Base-by-base conservation (phyloP, 2,113 vertebrate genomes). In the Lepus europaeus region DNA sequence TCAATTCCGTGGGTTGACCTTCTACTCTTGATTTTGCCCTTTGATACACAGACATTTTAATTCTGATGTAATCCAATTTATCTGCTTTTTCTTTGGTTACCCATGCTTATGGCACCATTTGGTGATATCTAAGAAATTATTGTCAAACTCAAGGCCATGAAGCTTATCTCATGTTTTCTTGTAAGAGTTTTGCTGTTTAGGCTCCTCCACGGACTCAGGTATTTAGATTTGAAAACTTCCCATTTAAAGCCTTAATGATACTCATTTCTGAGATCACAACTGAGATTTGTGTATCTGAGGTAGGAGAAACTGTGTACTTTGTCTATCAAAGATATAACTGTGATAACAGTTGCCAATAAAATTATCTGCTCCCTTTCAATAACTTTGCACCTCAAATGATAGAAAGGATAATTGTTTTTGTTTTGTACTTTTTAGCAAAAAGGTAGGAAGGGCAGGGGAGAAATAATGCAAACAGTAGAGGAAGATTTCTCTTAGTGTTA, bases 231-330 rank as follows among this genome's bases (percentile, higher is more conserved):
- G 56, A 82, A 93, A 90, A 88, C 45, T 70, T 68, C 69, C 25
- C 84, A 83, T 20, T 45, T 70, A 94, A 70, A 74, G 17, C 59
- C 69, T 94, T 33, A 53, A 53, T 90, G 81, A 79, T 68, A 74
- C 17, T 87, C 51, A 22, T 56, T 3, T 63, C n/a, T 89, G 87
- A 87, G 78, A 79, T 72, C 45, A 78, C 33, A 51, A 51, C 1
- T 89, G 69, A 87, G 56, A 31, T 29, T 14, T 64, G 49, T 53
- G 59, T 20, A 94, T 64, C 11, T 70, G 72, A 89, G 33, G n/a
- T 85, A 27, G 61, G 25, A 89, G 33, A n/a, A 25, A 4, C 66
- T 70, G 27, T 56, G 17, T 51, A 85, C 12, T 88, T 88, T 45
- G 45, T 83, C 83, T 80, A 88, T 80, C 10, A 94, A 78, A 94